Evolutionary conservation across 2,797 vertebrate species (phyloP), one percentile per base, ranked within the genome.

Genomic region (Selene dorsalis): DNA sequence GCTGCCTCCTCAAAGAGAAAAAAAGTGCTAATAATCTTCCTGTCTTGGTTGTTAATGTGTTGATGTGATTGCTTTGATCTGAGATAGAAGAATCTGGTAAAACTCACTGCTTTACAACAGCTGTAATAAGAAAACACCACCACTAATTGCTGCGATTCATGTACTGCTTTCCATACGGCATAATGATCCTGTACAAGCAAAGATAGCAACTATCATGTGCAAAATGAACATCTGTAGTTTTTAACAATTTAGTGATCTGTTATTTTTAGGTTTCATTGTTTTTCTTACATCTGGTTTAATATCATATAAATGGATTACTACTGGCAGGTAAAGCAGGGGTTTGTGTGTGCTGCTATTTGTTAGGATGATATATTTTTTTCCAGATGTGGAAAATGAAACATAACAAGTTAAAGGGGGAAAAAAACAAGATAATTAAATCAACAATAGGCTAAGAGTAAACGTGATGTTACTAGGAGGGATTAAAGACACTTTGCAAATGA

Each of bases 1-100:
- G 88, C 92, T 93, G 93, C 85, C 69, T 69, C 13, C 77, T 77
- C 58, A 24, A 24, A 65, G 71, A 52, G 39, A 1, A 35, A 59
- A 76, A 83, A 66, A 70, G 80, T 77, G 92, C 71, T 88, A 87
- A 90, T 92, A 90, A 90, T 91, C 87, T 82, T 80, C 82, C 80
- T 83, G 85, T 75, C 79, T 73, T 28, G 41, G 65, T 62, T 84
- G 71, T 73, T 87, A 92, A 90, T 90, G 90, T 90, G 93, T 82
- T 85, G 87, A 90, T 59, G 77, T 84, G 74, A 57, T 50, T 18
- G 81, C 82, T 89, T 86, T 88, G 80, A 88, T 89, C 74, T 68
- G 81, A 86, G 83, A 86, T 65, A 85, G 76, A 87, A 79, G 77
- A 79, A 82, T 87, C 80, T 75, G 68, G 35, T 17, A 68, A 79